These are phyloP conservation scores for Diacarnus erythraeanus DNA, from an alignment of 37 sponge, comb jelly and placozoan genomes.

Conservation along the genomic window DNA sequence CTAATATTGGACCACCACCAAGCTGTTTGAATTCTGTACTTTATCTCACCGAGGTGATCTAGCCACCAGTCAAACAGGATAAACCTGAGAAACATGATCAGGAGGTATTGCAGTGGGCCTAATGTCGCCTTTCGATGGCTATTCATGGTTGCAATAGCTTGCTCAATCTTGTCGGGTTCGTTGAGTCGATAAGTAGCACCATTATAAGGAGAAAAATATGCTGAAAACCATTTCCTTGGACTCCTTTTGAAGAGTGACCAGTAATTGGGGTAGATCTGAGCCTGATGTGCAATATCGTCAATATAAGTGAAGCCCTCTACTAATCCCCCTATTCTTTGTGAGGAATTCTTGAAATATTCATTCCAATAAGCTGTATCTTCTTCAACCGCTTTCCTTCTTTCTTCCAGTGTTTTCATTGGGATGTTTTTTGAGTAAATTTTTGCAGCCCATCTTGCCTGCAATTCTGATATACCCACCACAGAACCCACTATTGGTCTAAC, in stretches of 20 bases:
- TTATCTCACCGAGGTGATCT: conserved; percentile 47
- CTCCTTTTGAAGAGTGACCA: conserved; percentile 67
- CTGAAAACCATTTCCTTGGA: conserved; percentile 61
- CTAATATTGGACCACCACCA: conserved; percentile 53
- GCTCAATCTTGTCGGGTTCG: conserved; percentile 31
- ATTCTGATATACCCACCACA: conserved; percentile 73
- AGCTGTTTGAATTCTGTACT: conserved; percentile 72
- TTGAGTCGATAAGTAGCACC: conserved; percentile 75
- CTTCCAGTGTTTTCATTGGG: conserved; percentile 38
- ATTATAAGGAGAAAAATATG: conserved; percentile 77
- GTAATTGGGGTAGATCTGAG: conserved; percentile 80
- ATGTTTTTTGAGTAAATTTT: conserved; percentile 64
- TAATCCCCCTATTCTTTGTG: conserved; percentile 48
- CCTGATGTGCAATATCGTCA: conserved; percentile 71
- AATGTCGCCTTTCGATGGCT: conserved; percentile 57
- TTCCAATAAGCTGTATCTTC: conserved; percentile 58
- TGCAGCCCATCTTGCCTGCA: conserved; percentile 86
- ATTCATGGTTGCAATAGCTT: conserved; percentile 62
- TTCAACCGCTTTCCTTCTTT: conserved; percentile 31
- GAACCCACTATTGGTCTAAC: conserved; percentile 86
- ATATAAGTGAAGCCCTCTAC: conserved; percentile 83
- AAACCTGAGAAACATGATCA: conserved; percentile 73
- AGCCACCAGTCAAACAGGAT: conserved; percentile 71
- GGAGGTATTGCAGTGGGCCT: conserved; percentile 54
- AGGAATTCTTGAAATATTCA: conserved; percentile 56